phyloP scores from a whole-genome alignment of 2,888 invertebrate genomes.

The Ditylenchus weischeri region DNA sequence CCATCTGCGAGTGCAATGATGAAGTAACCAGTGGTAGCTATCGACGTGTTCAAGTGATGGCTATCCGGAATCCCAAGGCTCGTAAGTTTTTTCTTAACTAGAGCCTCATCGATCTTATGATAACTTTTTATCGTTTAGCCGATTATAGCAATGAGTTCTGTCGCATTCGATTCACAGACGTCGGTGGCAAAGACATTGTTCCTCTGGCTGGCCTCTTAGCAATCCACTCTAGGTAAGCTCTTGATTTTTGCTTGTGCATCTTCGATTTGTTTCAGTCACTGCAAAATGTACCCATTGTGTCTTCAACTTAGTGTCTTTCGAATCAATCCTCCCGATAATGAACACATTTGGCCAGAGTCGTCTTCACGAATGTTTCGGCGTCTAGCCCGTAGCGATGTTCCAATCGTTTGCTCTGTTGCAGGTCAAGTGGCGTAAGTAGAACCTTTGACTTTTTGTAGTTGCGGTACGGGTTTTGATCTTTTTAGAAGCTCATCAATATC shows the following conservation, averaged over 20 bases:
- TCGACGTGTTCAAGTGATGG: conserved; percentile 23
- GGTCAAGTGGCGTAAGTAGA: too few relatives aligned
- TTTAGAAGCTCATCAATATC: too few relatives aligned
- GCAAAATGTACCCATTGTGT: conserved; percentile 9
- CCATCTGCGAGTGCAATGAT: conserved; percentile 20
- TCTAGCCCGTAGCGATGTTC: conserved; percentile 16
- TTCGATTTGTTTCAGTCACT: conserved; percentile 10
- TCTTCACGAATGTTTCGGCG: not conserved
- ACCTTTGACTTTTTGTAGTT: too few relatives aligned
- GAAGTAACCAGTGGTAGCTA: conserved; percentile 17
- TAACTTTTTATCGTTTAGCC: too few relatives aligned
- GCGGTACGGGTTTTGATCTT: too few relatives aligned
- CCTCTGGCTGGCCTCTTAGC: conserved; percentile 13
- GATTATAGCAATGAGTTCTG: conserved; percentile 24
- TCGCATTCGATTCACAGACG: conserved; percentile 24
- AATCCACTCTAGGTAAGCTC: conserved; percentile 7
- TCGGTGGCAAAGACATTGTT: conserved; percentile 25
- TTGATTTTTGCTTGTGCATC: not conserved
- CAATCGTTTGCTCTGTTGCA: not conserved
- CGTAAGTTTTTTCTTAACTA: too few relatives aligned
- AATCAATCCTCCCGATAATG: conserved; percentile 6
- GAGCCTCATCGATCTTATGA: too few relatives aligned
- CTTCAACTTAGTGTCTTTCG: conserved; percentile 11
- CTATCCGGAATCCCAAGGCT: conserved; percentile 15
- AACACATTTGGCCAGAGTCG: not conserved